Evolutionary conservation across 2,113 vertebrate species (phyloP), one percentile per base, ranked within the genome.

Genomic region (Opisthocomus hoazin): DNA sequence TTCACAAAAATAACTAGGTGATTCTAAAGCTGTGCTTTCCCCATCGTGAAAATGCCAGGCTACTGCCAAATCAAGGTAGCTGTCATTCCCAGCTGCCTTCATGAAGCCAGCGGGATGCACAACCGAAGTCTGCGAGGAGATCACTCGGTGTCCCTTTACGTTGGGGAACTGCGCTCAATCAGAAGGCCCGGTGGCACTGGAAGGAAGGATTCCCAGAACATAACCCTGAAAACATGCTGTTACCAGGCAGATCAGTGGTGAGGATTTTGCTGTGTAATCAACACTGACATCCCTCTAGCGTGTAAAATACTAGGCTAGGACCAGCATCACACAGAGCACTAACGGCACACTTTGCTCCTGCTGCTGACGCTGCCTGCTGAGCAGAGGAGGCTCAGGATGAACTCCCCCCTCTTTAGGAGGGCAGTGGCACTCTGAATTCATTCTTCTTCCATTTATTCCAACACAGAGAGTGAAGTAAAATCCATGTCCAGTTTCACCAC

Each of bases 401-500:
- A 18, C 29, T 30, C 10, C 11, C 19, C 11, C 19, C 24, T 43
- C 23, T 71, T 61, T 1, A 21, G 26, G 8, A 71, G 23, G 19
- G 23, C 81, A 73, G 12, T 8, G 29, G 15, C 58, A 21, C 76
- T 70, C 63, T 30, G 51, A 77, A 71, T 65, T 88, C 24, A 73
- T 43, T 81, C 30, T 27, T 46, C 68, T 73, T 30, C 27, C 5
- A 4, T 53, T 61, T 22, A n/a, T 34, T 37, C 13, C 63, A 39
- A 4, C 34, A 23, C 30, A 71, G 54, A 29, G 3, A 46, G 15
- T 1, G 0, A 90, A 73, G 10, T 9, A 37, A 69, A 79, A 57
- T 4, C 61, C 75, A 26, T 0, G 22, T 32, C 53, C 0, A 1
- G 37, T 68, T 85, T 83, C 58, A 45, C 43, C 12, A 1, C 0